Conservation (phyloP, 2,888 invertebrate genomes). For the Ormyrus rosae region DNA sequence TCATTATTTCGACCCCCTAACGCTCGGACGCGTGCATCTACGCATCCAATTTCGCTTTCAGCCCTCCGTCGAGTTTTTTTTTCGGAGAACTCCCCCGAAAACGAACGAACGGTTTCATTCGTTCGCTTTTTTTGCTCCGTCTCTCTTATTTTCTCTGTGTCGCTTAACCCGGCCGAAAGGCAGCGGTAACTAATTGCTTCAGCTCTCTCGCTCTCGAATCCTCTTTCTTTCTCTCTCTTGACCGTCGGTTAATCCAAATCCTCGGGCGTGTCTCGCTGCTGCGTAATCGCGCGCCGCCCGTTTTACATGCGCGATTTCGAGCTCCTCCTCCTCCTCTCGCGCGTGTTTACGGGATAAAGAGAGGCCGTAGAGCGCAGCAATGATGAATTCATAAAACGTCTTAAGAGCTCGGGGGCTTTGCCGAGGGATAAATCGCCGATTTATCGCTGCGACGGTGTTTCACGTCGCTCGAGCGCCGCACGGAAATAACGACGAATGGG, state of each 20-base stretch:
- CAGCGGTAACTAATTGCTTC: conserved; percentile 47
- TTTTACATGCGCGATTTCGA: not conserved
- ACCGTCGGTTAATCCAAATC: conserved; percentile 11
- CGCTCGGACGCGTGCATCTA: not conserved
- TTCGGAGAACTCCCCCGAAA: not conserved
- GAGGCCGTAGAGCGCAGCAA: conserved; percentile 2
- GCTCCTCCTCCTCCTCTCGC: not conserved
- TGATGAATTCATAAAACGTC: conserved; percentile 50
- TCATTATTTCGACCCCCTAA: conserved; percentile 16
- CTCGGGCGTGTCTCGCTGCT: conserved; percentile 2
- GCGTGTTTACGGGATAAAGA: not conserved
- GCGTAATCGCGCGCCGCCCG: not conserved
- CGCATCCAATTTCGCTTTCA: conserved; percentile 11
- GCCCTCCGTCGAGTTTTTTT: conserved; percentile 6
- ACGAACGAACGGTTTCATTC: not conserved
- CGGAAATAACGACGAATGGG: conserved; percentile 31
- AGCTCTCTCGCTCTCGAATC: conserved; percentile 5
- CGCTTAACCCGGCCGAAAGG: not conserved
- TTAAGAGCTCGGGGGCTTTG: conserved; percentile 26
- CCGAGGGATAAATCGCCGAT: conserved; percentile 31
- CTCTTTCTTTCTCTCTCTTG: not conserved
- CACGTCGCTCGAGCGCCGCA: not conserved
- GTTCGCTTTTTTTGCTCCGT: not conserved
- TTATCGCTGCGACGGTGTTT: not conserved
- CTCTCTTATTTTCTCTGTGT: not conserved